A percentile compares a stretch with the other conserved stretches of the same genome.
These are phyloP conservation scores for Meloidogyne hapla DNA, from an alignment of 1,140 invertebrate genomes.

Conservation along the genomic window DNA sequence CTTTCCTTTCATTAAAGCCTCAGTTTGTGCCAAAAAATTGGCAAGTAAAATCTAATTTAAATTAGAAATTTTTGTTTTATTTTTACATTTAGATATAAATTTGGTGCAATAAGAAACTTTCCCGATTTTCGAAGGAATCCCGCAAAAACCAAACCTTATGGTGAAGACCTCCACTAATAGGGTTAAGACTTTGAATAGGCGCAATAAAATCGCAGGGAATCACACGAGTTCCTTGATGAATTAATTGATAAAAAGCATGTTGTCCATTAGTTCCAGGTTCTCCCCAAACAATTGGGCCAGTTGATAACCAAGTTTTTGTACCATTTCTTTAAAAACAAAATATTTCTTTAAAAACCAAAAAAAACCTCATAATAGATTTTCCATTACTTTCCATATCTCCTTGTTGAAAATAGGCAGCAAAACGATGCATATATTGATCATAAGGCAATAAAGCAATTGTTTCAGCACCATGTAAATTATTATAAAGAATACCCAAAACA, in stretches of 20 bases:
- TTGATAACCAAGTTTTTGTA: conserved; percentile 75
- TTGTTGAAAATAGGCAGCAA: conserved; percentile 99
- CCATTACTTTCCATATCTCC: conserved; percentile 99
- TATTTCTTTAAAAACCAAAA: background rate
- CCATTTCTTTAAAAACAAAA: conserved; percentile 69
- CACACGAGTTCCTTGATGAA: conserved; percentile 80
- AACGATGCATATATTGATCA: conserved; percentile 95
- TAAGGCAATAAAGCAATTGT: conserved; percentile 94
- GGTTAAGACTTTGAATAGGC: conserved; percentile 87
- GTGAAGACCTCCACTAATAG: conserved; percentile 76
- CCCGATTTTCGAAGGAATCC: too few relatives aligned
- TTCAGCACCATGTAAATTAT: conserved; percentile 89
- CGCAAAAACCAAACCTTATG: conserved; percentile 70
- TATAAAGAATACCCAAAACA: conserved; percentile 91
- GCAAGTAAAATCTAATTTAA: conserved; percentile 79
- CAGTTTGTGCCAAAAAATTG: conserved; percentile 97
- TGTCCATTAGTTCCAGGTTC: conserved; percentile 99
- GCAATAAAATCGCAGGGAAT: conserved; percentile 97
- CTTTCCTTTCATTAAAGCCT: conserved; percentile 91
- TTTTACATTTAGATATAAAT: too few relatives aligned
- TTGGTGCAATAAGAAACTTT: too few relatives aligned
- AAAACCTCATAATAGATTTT: conserved; percentile 73
- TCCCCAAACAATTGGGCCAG: conserved; percentile 89
- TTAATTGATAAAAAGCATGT: conserved; percentile 94
- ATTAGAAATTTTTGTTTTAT: conserved; percentile 16